phyloP scores from a whole-genome alignment of 2,888 invertebrate genomes.

The Caradrina clavipalpis region DNA sequence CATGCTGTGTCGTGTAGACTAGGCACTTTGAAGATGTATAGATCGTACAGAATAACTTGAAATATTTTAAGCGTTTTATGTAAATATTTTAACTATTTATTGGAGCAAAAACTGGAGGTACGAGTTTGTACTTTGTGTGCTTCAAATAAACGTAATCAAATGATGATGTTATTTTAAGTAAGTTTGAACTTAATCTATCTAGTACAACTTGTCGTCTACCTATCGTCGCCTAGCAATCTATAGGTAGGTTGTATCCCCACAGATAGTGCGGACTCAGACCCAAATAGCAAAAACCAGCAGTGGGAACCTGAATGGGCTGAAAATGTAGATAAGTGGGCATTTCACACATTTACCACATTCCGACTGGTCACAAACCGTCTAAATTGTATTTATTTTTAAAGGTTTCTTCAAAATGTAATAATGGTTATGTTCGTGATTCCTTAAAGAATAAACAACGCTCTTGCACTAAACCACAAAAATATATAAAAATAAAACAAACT shows the following conservation, averaged over 20 bases:
- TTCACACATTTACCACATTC: background rate
- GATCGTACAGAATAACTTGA: too few species aligned
- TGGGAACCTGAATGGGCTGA: background rate
- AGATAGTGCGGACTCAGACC: background rate
- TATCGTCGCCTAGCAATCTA: background rate
- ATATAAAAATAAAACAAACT: conserved; percentile 50
- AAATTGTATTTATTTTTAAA: background rate
- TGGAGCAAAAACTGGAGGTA: background rate
- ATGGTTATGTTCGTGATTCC: conserved; percentile 9
- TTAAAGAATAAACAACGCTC: conserved; percentile 23
- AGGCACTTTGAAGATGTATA: too few species aligned
- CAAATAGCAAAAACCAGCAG: background rate
- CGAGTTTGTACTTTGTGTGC: background rate
- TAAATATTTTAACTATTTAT: too few species aligned
- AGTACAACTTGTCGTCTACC: background rate
- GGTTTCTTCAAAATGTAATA: background rate
- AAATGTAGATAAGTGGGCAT: background rate
- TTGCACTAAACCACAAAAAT: conserved; percentile 34
- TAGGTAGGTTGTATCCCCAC: background rate
- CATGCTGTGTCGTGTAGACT: background rate
- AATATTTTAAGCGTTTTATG: too few species aligned
- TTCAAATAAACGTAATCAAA: background rate
- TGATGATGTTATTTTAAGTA: too few species aligned
- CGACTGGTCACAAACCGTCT: background rate
- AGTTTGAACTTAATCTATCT: background rate